Conservation (phyloP, 2,888 invertebrate species). For the Sarcophaga carnaria region DNA sequence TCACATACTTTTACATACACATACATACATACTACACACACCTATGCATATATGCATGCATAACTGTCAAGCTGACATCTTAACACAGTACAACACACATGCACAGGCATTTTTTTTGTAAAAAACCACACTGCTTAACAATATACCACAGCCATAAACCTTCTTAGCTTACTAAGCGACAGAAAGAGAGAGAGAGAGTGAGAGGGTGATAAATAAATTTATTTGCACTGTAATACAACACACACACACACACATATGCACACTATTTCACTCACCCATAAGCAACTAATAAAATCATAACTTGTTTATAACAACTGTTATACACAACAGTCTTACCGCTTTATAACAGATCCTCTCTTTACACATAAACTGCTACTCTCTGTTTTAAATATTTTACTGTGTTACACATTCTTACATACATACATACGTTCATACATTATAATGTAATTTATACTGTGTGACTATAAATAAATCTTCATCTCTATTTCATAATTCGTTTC, state of each 20-base stretch:
- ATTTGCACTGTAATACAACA: not conserved
- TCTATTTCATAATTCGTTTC: not conserved
- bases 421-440: not conserved
- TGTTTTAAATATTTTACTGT: not conserved
- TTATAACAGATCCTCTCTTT: not conserved
- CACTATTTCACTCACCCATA: not conserved
- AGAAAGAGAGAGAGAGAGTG: too few species aligned
- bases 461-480: not conserved
- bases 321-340: not conserved
- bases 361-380: not conserved
- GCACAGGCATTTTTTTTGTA: too few species aligned
- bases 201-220: too few species aligned
- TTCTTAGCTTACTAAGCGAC: too few species aligned
- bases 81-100: not conserved
- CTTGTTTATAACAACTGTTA: slow-evolving; percentile 8
- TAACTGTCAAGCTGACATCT: too few species aligned
- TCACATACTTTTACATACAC: not conserved
- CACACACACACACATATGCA: not conserved
- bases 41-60: not conserved
- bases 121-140: too few species aligned
- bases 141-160: too few species aligned
- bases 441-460: not conserved
- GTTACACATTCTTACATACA: not conserved
- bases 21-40: slow-evolving; percentile 1
- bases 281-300: slow-evolving; percentile 40